Evolutionary conservation across 2,888 invertebrate species (phyloP), one percentile per base, ranked within the genome.

Genomic region (Drosophila picticornis): DNA sequence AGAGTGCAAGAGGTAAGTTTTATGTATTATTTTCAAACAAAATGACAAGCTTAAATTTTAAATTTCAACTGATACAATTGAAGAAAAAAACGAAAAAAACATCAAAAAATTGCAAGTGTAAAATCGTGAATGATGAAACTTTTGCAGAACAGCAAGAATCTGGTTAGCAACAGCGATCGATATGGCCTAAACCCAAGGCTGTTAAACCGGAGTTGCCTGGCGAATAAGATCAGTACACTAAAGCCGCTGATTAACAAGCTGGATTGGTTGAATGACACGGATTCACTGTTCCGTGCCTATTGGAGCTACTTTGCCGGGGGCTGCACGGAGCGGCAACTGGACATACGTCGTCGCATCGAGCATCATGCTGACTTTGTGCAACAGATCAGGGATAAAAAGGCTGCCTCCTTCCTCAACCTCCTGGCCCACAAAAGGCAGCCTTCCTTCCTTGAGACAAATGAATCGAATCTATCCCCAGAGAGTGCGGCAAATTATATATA

Each of bases 271-370:
- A 66, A 55, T 31, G n/a, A 57, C 1, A 53, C 63, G 16, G 62
- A 77, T 22, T n/a, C 19, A 0, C 16, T 75, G 0, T 88, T 84
- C n/a, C 59, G 34, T 2, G 65, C 75, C n/a, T 65, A 68, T 7
- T 84, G 88, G 84, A 74, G 19, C 25, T 83, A 62, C 48, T 73
- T 80, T 67, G 88, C 83, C 69, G 63, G 55, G 31, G 75, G 50
- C 63, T 62, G 63, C 27, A 65, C 73, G 52, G 60, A 53, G 40
- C 83, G 65, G 3, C 56, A 77, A 32, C 52, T 52, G 29, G 57
- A 60, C 38, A 63, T 77, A 29, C 75, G 80, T 19, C 71, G 50
- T 7, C 62, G 70, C 25, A 63, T 85, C 52, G 59, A 69, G n/a
- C 75, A 67, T 31, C 68, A 66, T 27, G 36, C 69, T 32, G 66